phyloP scores from a whole-genome alignment of 2,888 invertebrate genomes.

The Eupeodes latifasciatus region DNA sequence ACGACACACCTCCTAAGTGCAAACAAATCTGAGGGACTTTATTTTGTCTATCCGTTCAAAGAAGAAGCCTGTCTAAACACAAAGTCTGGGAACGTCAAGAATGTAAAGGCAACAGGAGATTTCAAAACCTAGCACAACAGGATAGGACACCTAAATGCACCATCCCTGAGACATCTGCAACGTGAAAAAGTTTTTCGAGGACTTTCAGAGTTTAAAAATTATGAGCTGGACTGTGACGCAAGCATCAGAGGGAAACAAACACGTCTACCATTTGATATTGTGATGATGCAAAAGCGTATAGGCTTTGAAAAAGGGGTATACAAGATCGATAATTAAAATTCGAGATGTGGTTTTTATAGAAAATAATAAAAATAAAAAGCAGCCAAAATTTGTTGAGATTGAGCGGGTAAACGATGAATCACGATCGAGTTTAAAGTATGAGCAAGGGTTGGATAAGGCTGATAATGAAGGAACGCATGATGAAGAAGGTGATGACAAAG shows the following conservation, averaged over 20 bases:
- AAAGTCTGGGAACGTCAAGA: neutral
- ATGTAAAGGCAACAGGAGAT: neutral
- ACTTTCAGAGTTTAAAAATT: slow-evolving; percentile 21
- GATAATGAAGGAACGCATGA: too few species aligned
- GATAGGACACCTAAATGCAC: slow-evolving; percentile 27
- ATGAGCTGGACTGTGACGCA: neutral
- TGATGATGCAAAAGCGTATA: slow-evolving; percentile 1
- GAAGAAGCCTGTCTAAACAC: neutral
- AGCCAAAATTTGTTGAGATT: too few species aligned
- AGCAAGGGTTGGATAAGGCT: too few species aligned
- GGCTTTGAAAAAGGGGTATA: neutral
- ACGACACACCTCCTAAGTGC: neutral
- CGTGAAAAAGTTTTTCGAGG: slow-evolving; percentile 9
- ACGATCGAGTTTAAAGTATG: too few species aligned
- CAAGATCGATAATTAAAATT: neutral
- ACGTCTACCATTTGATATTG: slow-evolving; percentile 14
- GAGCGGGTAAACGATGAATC: too few species aligned
- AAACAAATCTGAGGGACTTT: neutral
- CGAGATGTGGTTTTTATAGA: neutral
- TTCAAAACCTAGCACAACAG: slow-evolving; percentile 19
- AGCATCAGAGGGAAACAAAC: slow-evolving; percentile 12
- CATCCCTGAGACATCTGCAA: slow-evolving; percentile 19
- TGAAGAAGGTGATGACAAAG: too few species aligned
- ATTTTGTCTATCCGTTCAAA: neutral
- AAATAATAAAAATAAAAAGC: too few species aligned